Conservation (phyloP, 2,113 vertebrate genomes). For the Proteles cristata region DNA sequence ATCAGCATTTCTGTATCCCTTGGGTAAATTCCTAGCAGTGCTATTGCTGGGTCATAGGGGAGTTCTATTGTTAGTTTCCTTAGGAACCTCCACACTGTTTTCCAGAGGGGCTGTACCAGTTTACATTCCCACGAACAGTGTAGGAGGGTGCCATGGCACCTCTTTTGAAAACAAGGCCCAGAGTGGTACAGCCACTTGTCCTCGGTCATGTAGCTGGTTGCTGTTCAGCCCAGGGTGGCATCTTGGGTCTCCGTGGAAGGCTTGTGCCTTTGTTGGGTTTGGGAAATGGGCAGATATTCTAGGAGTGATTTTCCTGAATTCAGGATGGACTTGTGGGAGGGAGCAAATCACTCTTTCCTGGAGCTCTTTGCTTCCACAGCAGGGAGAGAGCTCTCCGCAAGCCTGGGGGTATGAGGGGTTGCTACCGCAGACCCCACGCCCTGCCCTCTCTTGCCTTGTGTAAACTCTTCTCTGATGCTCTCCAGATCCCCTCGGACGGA, state of each 20-base stretch:
- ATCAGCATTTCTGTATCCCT: too few species aligned
- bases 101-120: too few species aligned
- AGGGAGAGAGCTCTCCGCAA: neutral
- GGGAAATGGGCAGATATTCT: neutral
- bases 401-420: neutral
- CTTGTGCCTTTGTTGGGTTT: neutral
- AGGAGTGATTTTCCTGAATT: neutral
- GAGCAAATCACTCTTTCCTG: neutral
- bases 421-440: rapidly evolving
- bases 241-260: neutral
- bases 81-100: too few species aligned
- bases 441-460: rapidly evolving
- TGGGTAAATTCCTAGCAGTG: too few species aligned
- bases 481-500: rapidly evolving
- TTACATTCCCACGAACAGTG: too few species aligned
- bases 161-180: neutral
- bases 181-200: neutral
- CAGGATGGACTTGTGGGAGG: neutral
- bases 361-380: neutral
- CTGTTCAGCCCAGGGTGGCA: too few species aligned
- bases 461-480: neutral
- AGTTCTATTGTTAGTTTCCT: too few species aligned
- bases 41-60: too few species aligned
- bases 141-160: neutral
- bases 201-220: neutral